phyloP scores from a whole-genome alignment of 1,140 invertebrate genomes.

The Lethocerus indicus region DNA sequence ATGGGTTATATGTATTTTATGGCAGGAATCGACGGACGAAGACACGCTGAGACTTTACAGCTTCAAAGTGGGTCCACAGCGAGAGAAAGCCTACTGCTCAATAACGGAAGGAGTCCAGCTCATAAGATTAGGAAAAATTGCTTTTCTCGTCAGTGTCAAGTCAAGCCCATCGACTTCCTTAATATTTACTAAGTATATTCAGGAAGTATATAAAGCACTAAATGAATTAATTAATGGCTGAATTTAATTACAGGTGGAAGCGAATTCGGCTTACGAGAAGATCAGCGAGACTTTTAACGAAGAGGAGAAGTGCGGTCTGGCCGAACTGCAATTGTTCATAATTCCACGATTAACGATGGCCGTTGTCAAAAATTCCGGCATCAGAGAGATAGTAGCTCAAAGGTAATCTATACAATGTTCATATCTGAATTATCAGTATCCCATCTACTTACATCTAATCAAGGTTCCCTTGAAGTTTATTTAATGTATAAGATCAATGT shows the following conservation, averaged over 20 bases:
- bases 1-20: conserved; percentile 15
- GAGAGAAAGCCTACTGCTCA: conserved; percentile 29
- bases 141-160: conserved; percentile 27
- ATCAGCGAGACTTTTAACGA: conserved; percentile 36
- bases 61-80: conserved; percentile 36
- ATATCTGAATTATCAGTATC: no score
- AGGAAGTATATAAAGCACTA: neutral
- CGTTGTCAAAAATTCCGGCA: conserved; percentile 32
- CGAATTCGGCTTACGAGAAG: conserved; percentile 32
- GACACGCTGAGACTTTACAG: conserved; percentile 36
- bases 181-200: neutral
- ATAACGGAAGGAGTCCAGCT: conserved; percentile 30
- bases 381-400: conserved; percentile 31
- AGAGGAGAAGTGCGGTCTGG: conserved; percentile 36
- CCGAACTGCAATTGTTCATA: conserved; percentile 33
- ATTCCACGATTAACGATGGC: conserved; percentile 31
- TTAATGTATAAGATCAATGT: neutral
- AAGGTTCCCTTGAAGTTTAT: neutral
- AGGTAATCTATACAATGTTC: conserved; percentile 22
- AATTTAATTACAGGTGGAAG: conserved; percentile 27
- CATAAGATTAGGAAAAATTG: conserved; percentile 31
- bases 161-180: neutral
- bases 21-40: conserved; percentile 37
- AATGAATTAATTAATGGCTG: neutral
- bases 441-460: neutral